Base-by-base conservation (phyloP, 2,113 vertebrate genomes). In the Leptodactylus fuscus region DNA sequence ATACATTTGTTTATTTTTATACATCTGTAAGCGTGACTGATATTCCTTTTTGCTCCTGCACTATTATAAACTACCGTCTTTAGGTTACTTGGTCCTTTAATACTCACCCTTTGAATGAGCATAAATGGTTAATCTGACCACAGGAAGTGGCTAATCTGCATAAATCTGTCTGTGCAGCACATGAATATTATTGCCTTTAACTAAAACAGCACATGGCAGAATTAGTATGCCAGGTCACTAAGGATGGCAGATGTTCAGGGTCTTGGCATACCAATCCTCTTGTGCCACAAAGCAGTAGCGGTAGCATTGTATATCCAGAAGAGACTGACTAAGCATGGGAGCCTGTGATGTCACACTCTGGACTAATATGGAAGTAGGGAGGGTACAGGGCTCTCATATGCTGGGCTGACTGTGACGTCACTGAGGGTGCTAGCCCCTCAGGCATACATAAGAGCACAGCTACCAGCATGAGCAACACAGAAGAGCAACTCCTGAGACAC, bases 301-400 rank as follows among this genome's bases (percentile, higher is more conserved):
- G 27, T 24, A 41, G 34, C 20, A 22, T 24, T 69, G 60, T 18
- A 15, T 32, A 18, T 48, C 44, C 44, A 69, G 27, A 24, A 46
- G 41, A 20, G 11, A 36, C 58, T 78, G 83, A 70, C 60, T 79
- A 55, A 79, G 75, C 75, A 41, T 22, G 34, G 32, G 15, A 44
- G 46, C 69, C 69, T 62, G 80, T 85, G 83, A 85, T 38, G 60
- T 85, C 83, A 79, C 83, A 55, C 22, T 29, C 16, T 58, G 83
- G 16, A 79, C 58, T 27, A 36, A 71, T 79, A 79, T 70, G 83
- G 76, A 55, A 80, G 62, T 44, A 20, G 83, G 83, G 75, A 85
- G 83, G 83, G 79, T 80, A 18, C 62, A 44, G 75, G 62, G 46
- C 44, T 70, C 83, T 27, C 60, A 85, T 80, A 55, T 36, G 83